Percentiles rank a stretch among this genome's conserved stretches.
These are phyloP conservation scores for Eospalax fontanierii DNA, from an alignment of 2,797 vertebrate genomes.

Conservation along the genomic window DNA sequence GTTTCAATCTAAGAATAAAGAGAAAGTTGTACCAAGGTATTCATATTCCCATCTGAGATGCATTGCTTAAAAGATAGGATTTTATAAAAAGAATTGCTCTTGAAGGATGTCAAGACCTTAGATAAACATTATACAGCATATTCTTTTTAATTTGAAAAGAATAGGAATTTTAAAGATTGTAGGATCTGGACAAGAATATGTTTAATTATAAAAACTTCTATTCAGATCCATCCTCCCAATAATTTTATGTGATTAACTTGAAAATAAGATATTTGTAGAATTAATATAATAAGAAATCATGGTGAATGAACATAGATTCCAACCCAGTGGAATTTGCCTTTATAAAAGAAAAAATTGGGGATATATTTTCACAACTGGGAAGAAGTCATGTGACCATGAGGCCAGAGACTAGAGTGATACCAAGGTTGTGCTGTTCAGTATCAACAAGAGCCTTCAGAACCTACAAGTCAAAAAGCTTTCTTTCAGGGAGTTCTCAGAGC, in stretches of 20 bases:
- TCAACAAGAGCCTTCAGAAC: background rate
- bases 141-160: background rate
- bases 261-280: background rate
- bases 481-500: background rate
- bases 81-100: background rate
- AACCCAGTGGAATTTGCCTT: background rate
- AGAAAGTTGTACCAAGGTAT: background rate
- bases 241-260: background rate
- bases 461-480: background rate
- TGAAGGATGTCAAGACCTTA: background rate
- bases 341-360: background rate
- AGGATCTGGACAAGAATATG: fast-evolving
- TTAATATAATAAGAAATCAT: background rate
- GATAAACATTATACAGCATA: background rate
- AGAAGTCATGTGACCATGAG: background rate
- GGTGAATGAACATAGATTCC: background rate
- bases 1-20: background rate
- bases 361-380: background rate
- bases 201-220: background rate
- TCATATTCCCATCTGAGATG: background rate
- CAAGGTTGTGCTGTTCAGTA: background rate
- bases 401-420: background rate
- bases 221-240: background rate
- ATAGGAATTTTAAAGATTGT: background rate
- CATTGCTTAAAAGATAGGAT: background rate